Evolutionary conservation across 2,113 vertebrate species (phyloP).

Genomic region (Hemicordylus capensis): DNA sequence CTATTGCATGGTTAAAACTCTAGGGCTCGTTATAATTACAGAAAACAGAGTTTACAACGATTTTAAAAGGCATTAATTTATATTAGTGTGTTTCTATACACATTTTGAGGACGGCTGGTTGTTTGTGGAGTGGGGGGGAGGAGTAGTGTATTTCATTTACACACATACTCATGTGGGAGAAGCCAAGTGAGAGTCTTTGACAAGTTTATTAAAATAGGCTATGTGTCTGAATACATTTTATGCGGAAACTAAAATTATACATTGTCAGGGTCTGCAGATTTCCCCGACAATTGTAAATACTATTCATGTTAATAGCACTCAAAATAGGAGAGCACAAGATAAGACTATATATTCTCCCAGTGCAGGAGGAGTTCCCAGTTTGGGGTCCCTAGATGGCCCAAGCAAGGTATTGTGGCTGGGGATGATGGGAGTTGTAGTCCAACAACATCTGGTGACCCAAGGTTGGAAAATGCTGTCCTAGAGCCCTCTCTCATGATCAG

Average conservation of each 20-base stretch:
- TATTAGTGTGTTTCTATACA: slow-evolving; percentile 74
- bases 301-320: not conserved
- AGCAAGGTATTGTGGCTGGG: too few species aligned
- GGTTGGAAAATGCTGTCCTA: too few species aligned
- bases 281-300: not conserved
- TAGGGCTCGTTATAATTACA: slow-evolving; percentile 80
- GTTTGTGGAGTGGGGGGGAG: slow-evolving; percentile 43
- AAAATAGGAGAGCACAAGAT: not conserved
- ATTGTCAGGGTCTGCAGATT: not conserved
- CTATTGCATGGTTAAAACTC: slow-evolving; percentile 75
- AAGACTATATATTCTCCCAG: not conserved
- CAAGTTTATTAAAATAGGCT: slow-evolving; percentile 15
- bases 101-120: slow-evolving; percentile 60
- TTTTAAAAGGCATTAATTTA: slow-evolving; percentile 80
- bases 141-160: slow-evolving; percentile 64
- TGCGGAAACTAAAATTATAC: not conserved
- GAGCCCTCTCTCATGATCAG: too few species aligned
- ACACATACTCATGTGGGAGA: slow-evolving; percentile 37
- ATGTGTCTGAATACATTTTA: not conserved
- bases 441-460: too few species aligned
- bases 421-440: too few species aligned
- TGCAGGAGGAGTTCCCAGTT: too few species aligned
- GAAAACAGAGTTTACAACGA: slow-evolving; percentile 76
- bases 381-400: too few species aligned
- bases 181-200: not conserved